These are phyloP conservation scores for Pristionchus mayeri DNA, from an alignment of 2,888 invertebrate species.

Conservation along the genomic window DNA sequence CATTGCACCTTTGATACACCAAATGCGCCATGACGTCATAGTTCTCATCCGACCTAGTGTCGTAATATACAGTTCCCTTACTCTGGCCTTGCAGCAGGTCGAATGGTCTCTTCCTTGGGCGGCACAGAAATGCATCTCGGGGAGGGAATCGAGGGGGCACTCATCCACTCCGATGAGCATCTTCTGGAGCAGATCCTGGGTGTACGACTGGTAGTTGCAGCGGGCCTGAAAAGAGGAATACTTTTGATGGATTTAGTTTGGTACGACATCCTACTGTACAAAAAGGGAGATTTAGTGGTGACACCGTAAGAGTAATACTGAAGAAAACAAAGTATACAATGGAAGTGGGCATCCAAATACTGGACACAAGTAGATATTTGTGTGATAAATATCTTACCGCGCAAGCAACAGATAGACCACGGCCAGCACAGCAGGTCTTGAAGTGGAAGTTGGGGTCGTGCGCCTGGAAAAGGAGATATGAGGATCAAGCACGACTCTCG, in stretches of 20 bases:
- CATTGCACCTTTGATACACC: too few relatives aligned
- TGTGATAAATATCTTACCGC: not conserved
- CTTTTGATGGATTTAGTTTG: too few relatives aligned
- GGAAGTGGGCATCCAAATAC: too few relatives aligned
- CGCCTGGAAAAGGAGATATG: too few relatives aligned
- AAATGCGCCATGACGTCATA: too few relatives aligned
- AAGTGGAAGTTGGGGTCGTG: conserved; percentile 38
- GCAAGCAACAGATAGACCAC: conserved; percentile 46
- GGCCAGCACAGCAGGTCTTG: conserved; percentile 30
- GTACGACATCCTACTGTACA: too few relatives aligned
- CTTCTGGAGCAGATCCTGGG: conserved; percentile 30
- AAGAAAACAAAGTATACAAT: too few relatives aligned
- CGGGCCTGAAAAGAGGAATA: conserved; percentile 17
- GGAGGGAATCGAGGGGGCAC: conserved; percentile 46
- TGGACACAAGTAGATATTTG: not conserved
- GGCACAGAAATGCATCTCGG: conserved; percentile 48
- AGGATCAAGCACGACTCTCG: too few relatives aligned
- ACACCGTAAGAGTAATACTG: too few relatives aligned
- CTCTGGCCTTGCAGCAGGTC: conserved; percentile 12
- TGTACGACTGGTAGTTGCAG: conserved; percentile 38
- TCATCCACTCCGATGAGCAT: conserved; percentile 43
- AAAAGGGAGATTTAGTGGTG: too few relatives aligned
- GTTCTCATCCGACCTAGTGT: too few relatives aligned
- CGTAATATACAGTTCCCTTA: not conserved
- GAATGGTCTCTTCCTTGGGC: conserved; percentile 43